These are phyloP conservation scores for Therioaphis trifolii DNA, from an alignment of 2,888 invertebrate genomes.

Conservation along the genomic window DNA sequence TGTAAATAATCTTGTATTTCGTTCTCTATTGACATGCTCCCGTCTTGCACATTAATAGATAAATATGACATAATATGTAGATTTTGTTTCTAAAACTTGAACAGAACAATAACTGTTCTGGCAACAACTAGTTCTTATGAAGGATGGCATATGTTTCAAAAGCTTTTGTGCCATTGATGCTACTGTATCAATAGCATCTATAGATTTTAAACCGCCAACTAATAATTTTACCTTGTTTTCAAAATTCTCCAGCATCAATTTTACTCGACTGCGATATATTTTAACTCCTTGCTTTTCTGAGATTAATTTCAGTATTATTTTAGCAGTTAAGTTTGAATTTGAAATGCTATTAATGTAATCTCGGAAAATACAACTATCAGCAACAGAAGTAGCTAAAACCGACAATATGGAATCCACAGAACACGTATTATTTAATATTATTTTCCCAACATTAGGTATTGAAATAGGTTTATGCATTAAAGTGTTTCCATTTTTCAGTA, in stretches of 20 bases:
- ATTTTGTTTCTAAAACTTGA: not conserved
- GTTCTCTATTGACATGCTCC: not conserved
- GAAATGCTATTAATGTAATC: not conserved
- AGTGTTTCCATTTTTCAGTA: slow-evolving; percentile 16
- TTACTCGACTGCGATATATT: not conserved
- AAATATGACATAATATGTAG: not conserved
- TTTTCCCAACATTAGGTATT: not conserved
- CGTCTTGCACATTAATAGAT: not conserved
- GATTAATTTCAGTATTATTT: not conserved
- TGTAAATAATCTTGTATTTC: not conserved
- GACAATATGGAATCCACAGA: not conserved
- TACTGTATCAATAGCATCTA: slow-evolving; percentile 1
- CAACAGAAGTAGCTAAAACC: not conserved
- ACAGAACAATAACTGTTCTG: not conserved
- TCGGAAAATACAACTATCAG: not conserved
- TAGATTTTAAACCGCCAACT: not conserved
- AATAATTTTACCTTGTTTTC: not conserved
- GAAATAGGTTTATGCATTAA: not conserved
- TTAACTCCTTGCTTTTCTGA: not conserved
- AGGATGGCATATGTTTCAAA: not conserved
- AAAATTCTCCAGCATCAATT: not conserved
- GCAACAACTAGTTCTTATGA: not conserved
- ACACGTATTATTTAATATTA: too few relatives aligned
- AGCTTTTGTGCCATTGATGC: slow-evolving; percentile 12
- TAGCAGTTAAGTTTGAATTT: too few relatives aligned